Conservation (phyloP, 2,113 vertebrate genomes). For the Bothrops jararaca region DNA sequence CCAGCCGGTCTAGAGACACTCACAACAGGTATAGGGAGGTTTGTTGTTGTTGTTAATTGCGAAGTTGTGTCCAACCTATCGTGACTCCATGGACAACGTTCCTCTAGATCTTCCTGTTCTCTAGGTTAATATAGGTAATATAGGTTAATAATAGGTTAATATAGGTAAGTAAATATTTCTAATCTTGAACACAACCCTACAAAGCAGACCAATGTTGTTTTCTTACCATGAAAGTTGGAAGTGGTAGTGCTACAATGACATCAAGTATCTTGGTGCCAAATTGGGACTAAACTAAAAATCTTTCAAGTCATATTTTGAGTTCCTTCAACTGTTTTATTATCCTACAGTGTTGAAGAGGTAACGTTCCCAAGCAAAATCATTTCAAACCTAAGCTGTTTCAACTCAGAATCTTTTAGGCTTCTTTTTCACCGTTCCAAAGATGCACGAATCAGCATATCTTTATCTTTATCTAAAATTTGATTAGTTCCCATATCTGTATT, state of each 20-base stretch:
- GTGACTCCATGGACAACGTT: no score
- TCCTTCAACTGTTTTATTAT: not conserved
- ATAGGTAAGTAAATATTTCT: not conserved
- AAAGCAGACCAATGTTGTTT: slow-evolving; percentile 1
- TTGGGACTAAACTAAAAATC: not conserved
- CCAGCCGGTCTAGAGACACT: no score
- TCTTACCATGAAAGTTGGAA: not conserved
- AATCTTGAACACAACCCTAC: slow-evolving; percentile 5
- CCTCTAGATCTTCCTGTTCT: no score
- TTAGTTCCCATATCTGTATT: not conserved
- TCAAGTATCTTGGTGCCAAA: not conserved
- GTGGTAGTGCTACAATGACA: not conserved
- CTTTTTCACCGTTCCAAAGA: not conserved
- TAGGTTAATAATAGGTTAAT: no score
- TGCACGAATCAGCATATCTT: not conserved
- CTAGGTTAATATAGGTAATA: not conserved
- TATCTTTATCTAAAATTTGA: not conserved
- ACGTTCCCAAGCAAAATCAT: not conserved
- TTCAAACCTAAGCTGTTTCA: not conserved
- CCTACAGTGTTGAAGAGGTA: not conserved
- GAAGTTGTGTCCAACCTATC: no score
- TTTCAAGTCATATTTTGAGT: not conserved
- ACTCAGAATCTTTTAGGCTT: not conserved
- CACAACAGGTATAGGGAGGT: no score
- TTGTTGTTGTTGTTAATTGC: no score